phyloP scores from a whole-genome alignment of 1,140 invertebrate species.

The Holcopasites calliopsidis region DNA sequence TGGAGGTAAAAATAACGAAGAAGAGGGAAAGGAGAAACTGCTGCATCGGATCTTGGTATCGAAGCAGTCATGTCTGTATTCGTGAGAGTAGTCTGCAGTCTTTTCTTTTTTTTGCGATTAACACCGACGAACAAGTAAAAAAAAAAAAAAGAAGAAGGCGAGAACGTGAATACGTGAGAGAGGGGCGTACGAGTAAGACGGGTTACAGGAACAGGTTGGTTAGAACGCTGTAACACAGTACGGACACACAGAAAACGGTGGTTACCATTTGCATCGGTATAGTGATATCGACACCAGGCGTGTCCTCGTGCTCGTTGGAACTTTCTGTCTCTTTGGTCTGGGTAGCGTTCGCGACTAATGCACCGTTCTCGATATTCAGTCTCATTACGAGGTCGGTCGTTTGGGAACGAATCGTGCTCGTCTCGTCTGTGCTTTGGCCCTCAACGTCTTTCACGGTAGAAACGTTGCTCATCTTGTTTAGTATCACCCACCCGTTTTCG shows the following conservation, averaged over 20 bases:
- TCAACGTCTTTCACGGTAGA: not conserved
- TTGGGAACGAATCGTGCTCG: constrained; percentile 62
- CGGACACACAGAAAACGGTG: constrained; percentile 79
- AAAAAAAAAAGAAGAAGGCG: not conserved
- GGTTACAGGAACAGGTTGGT: constrained; percentile 77
- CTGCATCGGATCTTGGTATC: constrained; percentile 40
- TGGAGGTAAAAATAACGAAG: not conserved
- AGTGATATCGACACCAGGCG: constrained; percentile 68
- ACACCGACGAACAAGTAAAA: constrained; percentile 40
- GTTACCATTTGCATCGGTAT: constrained; percentile 79
- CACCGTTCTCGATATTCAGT: constrained; percentile 63
- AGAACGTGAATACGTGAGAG: constrained; percentile 1
- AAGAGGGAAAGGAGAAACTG: constrained; percentile 24
- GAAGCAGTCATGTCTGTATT: constrained; percentile 41
- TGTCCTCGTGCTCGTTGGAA: constrained; percentile 64
- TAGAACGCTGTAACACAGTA: constrained; percentile 79
- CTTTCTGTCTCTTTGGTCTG: constrained; percentile 66
- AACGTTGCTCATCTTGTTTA: constrained; percentile 39
- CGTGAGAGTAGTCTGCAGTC: constrained; percentile 28
- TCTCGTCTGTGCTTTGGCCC: constrained; percentile 70
- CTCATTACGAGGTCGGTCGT: constrained; percentile 57
- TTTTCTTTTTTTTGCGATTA: constrained; percentile 41
- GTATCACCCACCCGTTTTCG: constrained; percentile 61
- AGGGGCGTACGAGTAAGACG: not conserved
- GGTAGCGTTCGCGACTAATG: constrained; percentile 66